Conservation (phyloP, 2,797 vertebrate genomes). For the Hyperoplus immaculatus region DNA sequence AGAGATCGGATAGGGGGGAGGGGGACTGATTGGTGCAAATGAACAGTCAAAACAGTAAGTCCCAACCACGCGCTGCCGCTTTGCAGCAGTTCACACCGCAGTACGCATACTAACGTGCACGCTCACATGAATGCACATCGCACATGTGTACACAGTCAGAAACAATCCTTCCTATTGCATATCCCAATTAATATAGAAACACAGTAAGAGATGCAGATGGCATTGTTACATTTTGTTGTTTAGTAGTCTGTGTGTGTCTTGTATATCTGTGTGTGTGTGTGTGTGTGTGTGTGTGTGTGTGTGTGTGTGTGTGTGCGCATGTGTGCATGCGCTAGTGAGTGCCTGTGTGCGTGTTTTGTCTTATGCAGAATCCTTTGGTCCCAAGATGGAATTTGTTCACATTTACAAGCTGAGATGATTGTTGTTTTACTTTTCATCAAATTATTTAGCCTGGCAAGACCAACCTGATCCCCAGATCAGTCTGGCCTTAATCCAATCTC, state of each 20-base stretch:
- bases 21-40: constrained; percentile 99
- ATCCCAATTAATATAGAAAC: constrained; percentile 50
- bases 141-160: constrained; percentile 19
- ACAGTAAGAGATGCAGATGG: constrained; percentile 50
- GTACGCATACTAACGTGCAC: constrained; percentile 28
- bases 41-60: constrained; percentile 91
- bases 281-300: constrained; percentile 1
- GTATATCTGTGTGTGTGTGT: neutral
- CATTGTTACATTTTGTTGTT: constrained; percentile 44
- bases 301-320: neutral
- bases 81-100: constrained; percentile 60
- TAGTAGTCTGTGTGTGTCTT: constrained; percentile 21
- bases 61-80: constrained; percentile 62
- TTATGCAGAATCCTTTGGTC: constrained; percentile 5
- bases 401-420: constrained; percentile 25
- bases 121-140: constrained; percentile 17
- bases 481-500: too few relatives aligned
- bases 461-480: too few relatives aligned
- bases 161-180: constrained; percentile 21
- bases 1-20: constrained; percentile 76
- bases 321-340: neutral
- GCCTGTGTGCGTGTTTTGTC: too few relatives aligned
- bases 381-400: constrained; percentile 35
- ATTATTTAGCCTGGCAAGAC: too few relatives aligned
- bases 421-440: constrained; percentile 27